phyloP scores from a whole-genome alignment of 2,888 invertebrate species.

The Eucriotettix oculatus region DNA sequence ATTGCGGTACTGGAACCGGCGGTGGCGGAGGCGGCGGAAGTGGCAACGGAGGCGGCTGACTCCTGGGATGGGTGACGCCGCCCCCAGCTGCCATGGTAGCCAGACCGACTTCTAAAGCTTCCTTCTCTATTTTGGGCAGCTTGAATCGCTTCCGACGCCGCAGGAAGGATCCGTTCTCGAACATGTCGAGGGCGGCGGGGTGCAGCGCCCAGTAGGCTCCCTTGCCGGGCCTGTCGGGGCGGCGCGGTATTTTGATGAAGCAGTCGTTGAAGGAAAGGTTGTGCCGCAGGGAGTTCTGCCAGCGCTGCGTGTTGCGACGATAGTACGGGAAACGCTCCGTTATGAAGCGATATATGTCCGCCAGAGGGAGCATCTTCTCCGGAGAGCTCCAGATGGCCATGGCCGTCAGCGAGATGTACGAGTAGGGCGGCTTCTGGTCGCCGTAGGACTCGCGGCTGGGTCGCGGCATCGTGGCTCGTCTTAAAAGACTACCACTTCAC shows the following conservation, averaged over 20 bases:
- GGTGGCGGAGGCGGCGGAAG: no score
- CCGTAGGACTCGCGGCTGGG: constrained; percentile 94
- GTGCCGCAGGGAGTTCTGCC: constrained; percentile 67
- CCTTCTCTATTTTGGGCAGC: constrained; percentile 35
- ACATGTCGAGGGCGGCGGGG: constrained; percentile 65
- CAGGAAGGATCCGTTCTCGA: constrained; percentile 72
- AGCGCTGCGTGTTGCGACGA: constrained; percentile 62
- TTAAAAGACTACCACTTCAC: no score
- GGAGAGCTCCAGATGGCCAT: constrained; percentile 98
- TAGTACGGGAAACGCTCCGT: constrained; percentile 82
- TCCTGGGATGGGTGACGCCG: no score
- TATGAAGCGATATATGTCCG: constrained; percentile 86
- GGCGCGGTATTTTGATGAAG: constrained; percentile 76
- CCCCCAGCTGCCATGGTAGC: no score
- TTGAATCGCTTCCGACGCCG: constrained; percentile 70
- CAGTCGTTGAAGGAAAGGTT: constrained; percentile 94
- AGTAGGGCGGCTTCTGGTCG: constrained; percentile 98
- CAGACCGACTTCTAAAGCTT: no score
- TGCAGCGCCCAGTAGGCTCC: constrained; percentile 77
- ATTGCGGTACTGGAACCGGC: no score
- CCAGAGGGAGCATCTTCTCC: constrained; percentile 73
- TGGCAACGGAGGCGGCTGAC: no score
- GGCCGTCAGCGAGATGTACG: constrained; percentile 95
- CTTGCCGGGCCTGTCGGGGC: constrained; percentile 64
- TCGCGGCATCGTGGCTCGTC: constrained; percentile 56